Evolutionary conservation across 2,797 vertebrate species (phyloP), one percentile per base, ranked within the genome.

Genomic region (Propithecus perrieri): DNA sequence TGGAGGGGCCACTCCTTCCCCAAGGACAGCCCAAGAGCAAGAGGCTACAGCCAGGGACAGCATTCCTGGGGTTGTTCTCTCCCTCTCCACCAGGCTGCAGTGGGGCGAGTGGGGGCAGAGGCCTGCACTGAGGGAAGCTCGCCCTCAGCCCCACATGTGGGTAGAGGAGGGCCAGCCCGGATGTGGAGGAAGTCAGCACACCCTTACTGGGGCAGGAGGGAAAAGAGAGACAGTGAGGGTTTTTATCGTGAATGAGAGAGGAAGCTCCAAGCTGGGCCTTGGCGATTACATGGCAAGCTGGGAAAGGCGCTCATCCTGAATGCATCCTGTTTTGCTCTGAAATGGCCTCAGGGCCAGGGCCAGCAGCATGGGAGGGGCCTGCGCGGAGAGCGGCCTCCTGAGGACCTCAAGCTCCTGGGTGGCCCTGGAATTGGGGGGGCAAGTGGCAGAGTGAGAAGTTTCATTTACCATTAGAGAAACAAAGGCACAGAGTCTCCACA

Each of bases 271-370:
- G 97, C 96, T 97, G 95, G 97, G 91, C 76, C 79, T 65, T 81
- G 61, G 86, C 71, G 97, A 97, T 97, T 97, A 97, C 94, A 95
- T 95, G 96, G 97, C 96, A 95, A 93, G 86, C 91, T 95, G 86
- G 95, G 85, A 96, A 97, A 95, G 89, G 85, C 57, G 7, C 87
- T 97, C 95, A 97, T 97, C 96, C 96, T 96, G 97, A 97, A 96
- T 85, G 95, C 93, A 97, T 98, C 97, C 97, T 98, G 97, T 97
- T 98, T 98, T 97, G 97, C 84, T 97, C 80, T 55, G 71, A 95
- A 96, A 89, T 89, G 94, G 91, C 96, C 92, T 92, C 81, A 41
- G 81, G 89, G 50, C 55, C 67, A 74, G 80, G 65, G 38, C 78
- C 35, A 74, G 80, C 59, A n/a, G 83, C 35, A 67, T 53, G 81